Evolutionary conservation across 53 echinoderm and acorn worm species (phyloP).

Genomic region (Actinopyga echinites): DNA sequence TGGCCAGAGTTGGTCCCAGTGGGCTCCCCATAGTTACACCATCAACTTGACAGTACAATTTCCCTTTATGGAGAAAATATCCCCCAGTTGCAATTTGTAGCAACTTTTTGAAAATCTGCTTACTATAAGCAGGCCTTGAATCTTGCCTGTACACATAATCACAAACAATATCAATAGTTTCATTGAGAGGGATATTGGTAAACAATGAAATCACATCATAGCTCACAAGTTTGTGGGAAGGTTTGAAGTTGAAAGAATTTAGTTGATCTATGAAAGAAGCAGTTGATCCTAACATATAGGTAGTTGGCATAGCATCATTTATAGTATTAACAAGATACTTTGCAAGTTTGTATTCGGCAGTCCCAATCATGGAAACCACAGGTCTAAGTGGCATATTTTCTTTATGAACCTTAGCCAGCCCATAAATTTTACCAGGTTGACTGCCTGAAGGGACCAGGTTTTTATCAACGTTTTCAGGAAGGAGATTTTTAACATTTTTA

Average conservation of each 20-base stretch:
- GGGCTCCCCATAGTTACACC: background rate
- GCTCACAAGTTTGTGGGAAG: background rate
- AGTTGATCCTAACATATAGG: background rate
- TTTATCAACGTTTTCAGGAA: background rate
- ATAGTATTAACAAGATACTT: background rate
- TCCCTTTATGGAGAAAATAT: background rate
- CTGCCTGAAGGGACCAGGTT: background rate
- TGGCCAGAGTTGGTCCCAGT: background rate
- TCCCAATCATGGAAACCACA: background rate
- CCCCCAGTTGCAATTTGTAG: background rate
- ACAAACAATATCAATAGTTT: background rate
- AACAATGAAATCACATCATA: background rate
- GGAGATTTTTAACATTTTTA: background rate
- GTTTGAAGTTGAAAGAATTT: background rate
- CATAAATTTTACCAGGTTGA: background rate
- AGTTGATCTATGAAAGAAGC: background rate
- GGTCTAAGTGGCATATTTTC: conserved; percentile 8
- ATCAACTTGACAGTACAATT: background rate
- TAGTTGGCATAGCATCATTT: background rate
- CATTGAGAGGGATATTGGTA: background rate
- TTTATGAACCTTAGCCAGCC: conserved; percentile 1
- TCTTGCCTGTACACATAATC: background rate
- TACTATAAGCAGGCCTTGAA: background rate
- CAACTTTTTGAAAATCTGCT: background rate
- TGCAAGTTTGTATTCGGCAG: background rate